These are phyloP conservation scores for Philereme transversata DNA, from an alignment of 2,888 invertebrate genomes.

Conservation along the genomic window DNA sequence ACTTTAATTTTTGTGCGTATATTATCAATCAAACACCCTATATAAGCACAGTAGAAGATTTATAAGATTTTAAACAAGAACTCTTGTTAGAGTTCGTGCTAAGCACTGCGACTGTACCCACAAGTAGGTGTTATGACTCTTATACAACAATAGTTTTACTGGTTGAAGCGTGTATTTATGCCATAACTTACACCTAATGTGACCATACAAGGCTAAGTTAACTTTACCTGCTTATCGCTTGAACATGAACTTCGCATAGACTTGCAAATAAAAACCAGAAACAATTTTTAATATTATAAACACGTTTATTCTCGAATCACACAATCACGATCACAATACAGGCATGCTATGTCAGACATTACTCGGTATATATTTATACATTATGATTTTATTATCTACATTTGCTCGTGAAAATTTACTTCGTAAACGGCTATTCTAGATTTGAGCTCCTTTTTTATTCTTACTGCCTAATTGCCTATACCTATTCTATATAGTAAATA, in stretches of 20 bases:
- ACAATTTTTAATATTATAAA: slow-evolving; percentile 66
- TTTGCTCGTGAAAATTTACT: slow-evolving; percentile 29
- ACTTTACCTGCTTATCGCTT: slow-evolving; percentile 23
- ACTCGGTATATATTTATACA: slow-evolving; percentile 52
- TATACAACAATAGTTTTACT: too few species aligned
- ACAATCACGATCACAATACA: slow-evolving; percentile 62
- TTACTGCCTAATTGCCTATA: slow-evolving; percentile 10
- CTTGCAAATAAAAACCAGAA: slow-evolving; percentile 64
- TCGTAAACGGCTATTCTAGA: slow-evolving; percentile 20
- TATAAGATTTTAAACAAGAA: too few species aligned
- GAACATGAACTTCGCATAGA: slow-evolving; percentile 41
- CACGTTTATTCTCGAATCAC: slow-evolving; percentile 75
- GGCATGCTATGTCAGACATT: slow-evolving; percentile 52
- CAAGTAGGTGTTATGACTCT: too few species aligned
- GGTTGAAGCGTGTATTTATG: background rate
- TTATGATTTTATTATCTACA: slow-evolving; percentile 24
- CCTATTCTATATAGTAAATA: slow-evolving; percentile 48
- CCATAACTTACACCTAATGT: background rate
- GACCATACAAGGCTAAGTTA: slow-evolving; percentile 2
- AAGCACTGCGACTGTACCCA: too few species aligned
- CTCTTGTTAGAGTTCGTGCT: too few species aligned
- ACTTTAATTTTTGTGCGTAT: too few species aligned
- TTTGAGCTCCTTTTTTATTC: slow-evolving; percentile 33
- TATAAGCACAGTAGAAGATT: too few species aligned
- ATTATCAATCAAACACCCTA: too few species aligned